Evolutionary conservation across 1,140 invertebrate genomes (phyloP).

Genomic region (Trissolcus basalis): DNA sequence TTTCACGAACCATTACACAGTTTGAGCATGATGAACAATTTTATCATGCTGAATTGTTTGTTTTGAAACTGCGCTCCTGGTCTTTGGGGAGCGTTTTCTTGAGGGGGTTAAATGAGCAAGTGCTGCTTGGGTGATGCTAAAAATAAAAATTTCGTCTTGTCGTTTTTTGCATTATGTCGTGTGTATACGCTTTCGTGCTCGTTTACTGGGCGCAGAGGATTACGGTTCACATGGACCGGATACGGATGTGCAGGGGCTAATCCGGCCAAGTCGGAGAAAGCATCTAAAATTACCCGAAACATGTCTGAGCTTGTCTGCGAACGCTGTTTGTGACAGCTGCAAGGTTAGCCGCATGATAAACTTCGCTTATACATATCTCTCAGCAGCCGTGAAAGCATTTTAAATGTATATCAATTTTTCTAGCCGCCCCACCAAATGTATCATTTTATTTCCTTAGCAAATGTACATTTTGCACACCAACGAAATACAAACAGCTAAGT

Average conservation of each 20-base stretch:
- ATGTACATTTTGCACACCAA: no score
- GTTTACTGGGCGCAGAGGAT: slow-evolving; percentile 23
- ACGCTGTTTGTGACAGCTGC: slow-evolving; percentile 40
- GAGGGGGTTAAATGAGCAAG: not conserved
- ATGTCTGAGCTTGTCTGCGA: slow-evolving; percentile 33
- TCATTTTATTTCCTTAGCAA: no score
- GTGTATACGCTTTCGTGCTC: slow-evolving; percentile 6
- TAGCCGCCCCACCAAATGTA: not conserved
- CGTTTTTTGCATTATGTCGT: slow-evolving; percentile 16
- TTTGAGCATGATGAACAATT: no score
- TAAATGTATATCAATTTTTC: slow-evolving; percentile 37
- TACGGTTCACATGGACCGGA: slow-evolving; percentile 39
- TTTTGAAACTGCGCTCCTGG: no score
- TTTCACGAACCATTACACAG: no score
- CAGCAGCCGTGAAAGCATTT: slow-evolving; percentile 32
- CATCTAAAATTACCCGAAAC: slow-evolving; percentile 46
- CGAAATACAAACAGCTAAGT: no score
- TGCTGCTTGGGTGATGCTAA: slow-evolving; percentile 4
- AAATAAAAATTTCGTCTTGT: slow-evolving; percentile 24
- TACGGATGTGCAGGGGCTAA: slow-evolving; percentile 37
- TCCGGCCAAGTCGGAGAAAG: slow-evolving; percentile 31
- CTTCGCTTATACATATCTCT: slow-evolving; percentile 35
- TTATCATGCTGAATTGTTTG: no score
- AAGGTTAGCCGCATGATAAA: slow-evolving; percentile 49
- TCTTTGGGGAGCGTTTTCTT: not conserved